Evolutionary conservation across 2,113 vertebrate genomes (phyloP), one percentile per base, ranked within the genome.

Genomic region (Xiphophorus hellerii): DNA sequence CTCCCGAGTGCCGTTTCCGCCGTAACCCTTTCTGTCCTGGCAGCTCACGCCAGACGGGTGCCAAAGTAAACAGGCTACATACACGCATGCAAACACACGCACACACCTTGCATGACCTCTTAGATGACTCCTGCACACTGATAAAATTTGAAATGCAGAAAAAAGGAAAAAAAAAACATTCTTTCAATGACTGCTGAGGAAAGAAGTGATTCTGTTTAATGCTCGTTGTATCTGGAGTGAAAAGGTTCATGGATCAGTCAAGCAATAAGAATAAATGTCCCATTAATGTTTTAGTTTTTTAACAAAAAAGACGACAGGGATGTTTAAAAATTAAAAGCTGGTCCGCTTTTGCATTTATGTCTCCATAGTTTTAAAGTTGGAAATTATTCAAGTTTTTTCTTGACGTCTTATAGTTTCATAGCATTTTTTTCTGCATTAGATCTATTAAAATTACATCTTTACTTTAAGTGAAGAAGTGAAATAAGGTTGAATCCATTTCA

Each of bases 21-120:
- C 35, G 54, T 71, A 87, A 83, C 82, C 77, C 83, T 84, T 81
- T 88, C 81, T 64, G 14, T 80, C 62, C 74, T 74, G 78, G 78
- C 82, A 68, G 78, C 87, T 84, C 86, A 87, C 76, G 85, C 86
- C 70, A 84, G 88, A 83, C 5, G 61, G 78, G 86, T 88, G 92
- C 92, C 88, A 92, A 91, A 91, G 85, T 83, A 89, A 92, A 92
- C 85, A 84, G 63, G 73, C 77, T 69, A n/a, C 81, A 83, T 71
- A 72, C 83, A 84, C 31, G 74, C 83, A 82, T 80, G 85, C 76
- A 78, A 62, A 63, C 20, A 33, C 13, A 4, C 13, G 12, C 54
- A 62, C 25, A 58, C 88, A 92, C 81, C 75, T 84, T 83, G 78
- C 73, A 79, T 54, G 61, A 73, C 84, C 66, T 75, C 73, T 48